phyloP scores from a whole-genome alignment of 2,797 vertebrate species.

The Pseudopleuronectes americanus region DNA sequence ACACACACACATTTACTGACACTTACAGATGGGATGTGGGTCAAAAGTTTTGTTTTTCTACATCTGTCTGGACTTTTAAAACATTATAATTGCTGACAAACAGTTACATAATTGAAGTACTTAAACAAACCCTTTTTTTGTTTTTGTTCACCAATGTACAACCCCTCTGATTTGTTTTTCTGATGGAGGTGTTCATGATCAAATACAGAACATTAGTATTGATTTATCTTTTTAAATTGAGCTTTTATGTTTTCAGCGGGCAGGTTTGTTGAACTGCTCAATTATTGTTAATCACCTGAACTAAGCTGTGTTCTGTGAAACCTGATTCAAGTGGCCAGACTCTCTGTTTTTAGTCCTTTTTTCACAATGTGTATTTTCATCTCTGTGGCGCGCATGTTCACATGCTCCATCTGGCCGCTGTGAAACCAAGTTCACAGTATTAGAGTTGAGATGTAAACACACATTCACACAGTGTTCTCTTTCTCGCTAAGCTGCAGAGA shows the following conservation, averaged over 20 bases:
- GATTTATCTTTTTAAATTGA: slow-evolving; percentile 25
- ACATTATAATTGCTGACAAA: slow-evolving; percentile 59
- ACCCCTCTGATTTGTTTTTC: slow-evolving; percentile 15
- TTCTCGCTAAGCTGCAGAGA: slow-evolving; percentile 78
- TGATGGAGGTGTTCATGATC: background rate
- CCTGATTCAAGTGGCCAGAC: slow-evolving; percentile 57
- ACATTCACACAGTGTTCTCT: slow-evolving; percentile 80
- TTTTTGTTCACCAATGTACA: background rate
- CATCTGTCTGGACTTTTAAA: slow-evolving; percentile 75
- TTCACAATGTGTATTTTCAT: slow-evolving; percentile 73
- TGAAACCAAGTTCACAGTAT: slow-evolving; percentile 80
- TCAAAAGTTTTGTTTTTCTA: slow-evolving; percentile 75
- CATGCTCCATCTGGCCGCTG: slow-evolving; percentile 80
- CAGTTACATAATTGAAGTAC: slow-evolving; percentile 67
- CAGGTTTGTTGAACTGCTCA: slow-evolving; percentile 21
- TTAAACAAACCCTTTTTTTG: slow-evolving; percentile 44
- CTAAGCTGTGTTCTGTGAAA: slow-evolving; percentile 43
- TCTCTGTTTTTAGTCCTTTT: slow-evolving; percentile 66
- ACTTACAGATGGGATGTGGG: slow-evolving; percentile 65
- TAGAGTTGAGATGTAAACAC: slow-evolving; percentile 81
- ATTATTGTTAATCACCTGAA: slow-evolving; percentile 41
- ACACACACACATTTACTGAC: slow-evolving; percentile 44
- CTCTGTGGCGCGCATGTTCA: slow-evolving; percentile 65
- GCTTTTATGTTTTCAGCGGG: slow-evolving; percentile 24
- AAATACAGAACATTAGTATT: slow-evolving; percentile 45